Percentiles rank a stretch among this genome's conserved stretches.
These are phyloP conservation scores for Pelecanus crispus DNA, from an alignment of 2,113 vertebrate species.

Conservation along the genomic window DNA sequence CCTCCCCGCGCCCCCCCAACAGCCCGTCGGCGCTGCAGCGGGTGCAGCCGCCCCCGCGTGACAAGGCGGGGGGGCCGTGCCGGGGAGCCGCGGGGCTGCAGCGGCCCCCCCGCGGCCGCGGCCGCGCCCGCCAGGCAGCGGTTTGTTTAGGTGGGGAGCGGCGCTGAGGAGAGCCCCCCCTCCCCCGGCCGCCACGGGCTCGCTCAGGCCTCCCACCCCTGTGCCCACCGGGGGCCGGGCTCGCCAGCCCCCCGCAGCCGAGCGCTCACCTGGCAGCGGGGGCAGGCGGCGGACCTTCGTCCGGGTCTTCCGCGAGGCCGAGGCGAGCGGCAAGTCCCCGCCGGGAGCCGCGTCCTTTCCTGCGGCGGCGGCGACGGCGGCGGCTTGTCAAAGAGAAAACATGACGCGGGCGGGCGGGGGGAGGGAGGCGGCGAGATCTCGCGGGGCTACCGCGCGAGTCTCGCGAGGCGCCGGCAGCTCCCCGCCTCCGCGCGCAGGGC, in stretches of 20 bases:
- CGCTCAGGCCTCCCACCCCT: background rate
- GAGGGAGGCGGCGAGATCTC: background rate
- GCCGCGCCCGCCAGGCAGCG: background rate
- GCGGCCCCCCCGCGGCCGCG: too few relatives aligned
- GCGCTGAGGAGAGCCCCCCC: background rate
- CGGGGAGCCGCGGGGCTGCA: background rate
- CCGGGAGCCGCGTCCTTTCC: background rate
- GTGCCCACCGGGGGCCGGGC: background rate
- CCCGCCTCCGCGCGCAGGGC: background rate
- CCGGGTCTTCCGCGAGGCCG: background rate
- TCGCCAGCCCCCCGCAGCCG: background rate
- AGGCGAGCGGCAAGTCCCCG: background rate
- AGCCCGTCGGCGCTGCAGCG: background rate
- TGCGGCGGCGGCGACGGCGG: background rate
- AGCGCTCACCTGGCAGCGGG: background rate
- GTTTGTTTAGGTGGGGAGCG: background rate
- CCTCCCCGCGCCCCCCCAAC: background rate
- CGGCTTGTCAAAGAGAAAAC: slow-evolving; percentile 34
- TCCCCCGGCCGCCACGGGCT: background rate
- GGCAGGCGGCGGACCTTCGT: background rate
- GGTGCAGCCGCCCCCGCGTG: background rate
- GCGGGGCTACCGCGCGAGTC: background rate
- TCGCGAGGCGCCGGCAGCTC: background rate
- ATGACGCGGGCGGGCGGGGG: background rate
- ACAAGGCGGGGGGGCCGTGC: background rate